phyloP scores from a whole-genome alignment of 2,797 vertebrate genomes.

The Podargus strigoides region DNA sequence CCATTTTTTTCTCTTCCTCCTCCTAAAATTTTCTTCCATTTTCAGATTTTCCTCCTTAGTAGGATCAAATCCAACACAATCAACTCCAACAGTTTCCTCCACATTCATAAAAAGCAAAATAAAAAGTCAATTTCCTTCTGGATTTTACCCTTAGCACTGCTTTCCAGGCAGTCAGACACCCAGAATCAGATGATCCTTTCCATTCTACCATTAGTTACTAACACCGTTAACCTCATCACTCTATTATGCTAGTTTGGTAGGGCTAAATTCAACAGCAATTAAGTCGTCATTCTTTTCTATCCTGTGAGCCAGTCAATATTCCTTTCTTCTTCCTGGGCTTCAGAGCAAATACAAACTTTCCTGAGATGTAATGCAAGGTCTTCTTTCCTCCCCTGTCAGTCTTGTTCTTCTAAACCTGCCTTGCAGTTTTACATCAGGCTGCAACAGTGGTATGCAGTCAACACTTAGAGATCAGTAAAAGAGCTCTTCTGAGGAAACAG shows the following conservation, averaged over 20 bases:
- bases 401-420: background rate
- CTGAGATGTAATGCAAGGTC: background rate
- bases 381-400: background rate
- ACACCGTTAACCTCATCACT: background rate
- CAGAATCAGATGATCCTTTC: background rate
- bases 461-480: background rate
- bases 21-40: background rate
- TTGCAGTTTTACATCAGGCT: background rate
- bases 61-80: background rate
- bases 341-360: background rate
- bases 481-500: background rate
- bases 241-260: background rate
- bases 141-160: background rate
- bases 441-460: background rate
- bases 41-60: background rate
- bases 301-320: background rate
- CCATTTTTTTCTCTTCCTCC: background rate
- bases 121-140: fast-evolving
- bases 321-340: background rate
- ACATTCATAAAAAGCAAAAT: background rate
- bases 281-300: background rate
- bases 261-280: background rate
- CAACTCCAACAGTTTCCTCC: background rate
- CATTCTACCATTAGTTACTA: background rate
- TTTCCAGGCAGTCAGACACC: background rate